Conservation (phyloP, 2,888 invertebrate species). For the Agelastica alni region DNA sequence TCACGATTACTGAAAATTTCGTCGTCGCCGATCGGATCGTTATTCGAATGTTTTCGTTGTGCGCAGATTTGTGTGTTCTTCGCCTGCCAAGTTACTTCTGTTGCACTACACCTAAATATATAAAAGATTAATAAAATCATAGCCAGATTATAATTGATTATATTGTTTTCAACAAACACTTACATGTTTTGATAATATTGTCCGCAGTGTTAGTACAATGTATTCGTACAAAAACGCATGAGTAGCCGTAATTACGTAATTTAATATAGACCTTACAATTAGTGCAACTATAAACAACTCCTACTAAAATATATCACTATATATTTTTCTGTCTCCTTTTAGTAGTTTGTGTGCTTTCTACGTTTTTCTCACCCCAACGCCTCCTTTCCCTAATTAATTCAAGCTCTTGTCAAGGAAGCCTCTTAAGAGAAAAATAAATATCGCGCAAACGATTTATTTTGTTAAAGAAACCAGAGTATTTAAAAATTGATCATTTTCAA, state of each 20-base stretch:
- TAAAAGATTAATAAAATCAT: background rate
- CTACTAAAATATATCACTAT: slow-evolving; percentile 15
- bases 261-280: slow-evolving; percentile 2
- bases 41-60: no score
- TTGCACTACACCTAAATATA: background rate
- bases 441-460: no score
- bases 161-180: background rate
- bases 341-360: slow-evolving; percentile 35
- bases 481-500: no score
- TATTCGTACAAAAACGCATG: background rate
- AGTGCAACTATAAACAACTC: slow-evolving; percentile 20
- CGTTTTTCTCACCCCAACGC: slow-evolving; percentile 36
- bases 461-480: no score
- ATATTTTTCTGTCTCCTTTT: slow-evolving; percentile 20
- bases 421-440: no score
- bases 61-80: no score
- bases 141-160: background rate
- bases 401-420: background rate
- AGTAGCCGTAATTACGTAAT: background rate
- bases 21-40: no score
- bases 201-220: background rate
- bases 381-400: slow-evolving; percentile 18
- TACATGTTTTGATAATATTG: background rate
- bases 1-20: no score
- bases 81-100: no score